Base-by-base conservation (phyloP, 2,113 vertebrate species). In the Setophaga petechia region DNA sequence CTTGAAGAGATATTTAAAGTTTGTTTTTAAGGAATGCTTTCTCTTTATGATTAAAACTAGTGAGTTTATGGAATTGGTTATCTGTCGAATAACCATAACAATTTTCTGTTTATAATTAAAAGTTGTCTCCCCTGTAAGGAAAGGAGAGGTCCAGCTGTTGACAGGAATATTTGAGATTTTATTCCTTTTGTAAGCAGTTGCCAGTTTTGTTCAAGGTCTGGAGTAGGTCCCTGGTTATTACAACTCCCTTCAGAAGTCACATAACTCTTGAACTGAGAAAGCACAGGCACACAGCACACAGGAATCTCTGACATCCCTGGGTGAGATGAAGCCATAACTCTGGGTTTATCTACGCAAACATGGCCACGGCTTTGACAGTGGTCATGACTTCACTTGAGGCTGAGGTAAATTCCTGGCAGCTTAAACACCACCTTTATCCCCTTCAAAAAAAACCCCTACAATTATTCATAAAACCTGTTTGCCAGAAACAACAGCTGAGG, bases 401-500 rank as follows among this genome's bases (percentile, higher is more conserved):
- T 84, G 31, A 72, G 52, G 35, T 68, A 31, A 46, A 63, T 30
- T 91, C 79, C 62, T 78, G 54, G 25, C 13, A 90, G 35, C 27
- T 84, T 90, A 79, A 94, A 87, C 18, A 88, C 0, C 63, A 75
- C 24, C 47, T 77, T 39, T 0, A 2, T 4, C 24, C 21, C 52
- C 69, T 73, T 75, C 39, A 67, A 52, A 88, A 90, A 78, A 19
- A 0, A 0, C 55, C 75, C 27, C 39, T 39, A 65, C 52, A 78
- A 95, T 84, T 94, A 92, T 57, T 68, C 31, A 19, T 21, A 72
- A 74, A 91, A 81, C 67, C 67, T 84, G 54, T 82, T 83, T 85
- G 62, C 71, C 74, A 80, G 66, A 87, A 78, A 71, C 68, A 76
- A 75, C 66, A 84, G 39, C 28, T 78, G 37, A n/a, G 14, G 35